Evolutionary conservation across 2,113 vertebrate genomes (phyloP), one percentile per base, ranked within the genome.

Genomic region (Trogon surrucura): DNA sequence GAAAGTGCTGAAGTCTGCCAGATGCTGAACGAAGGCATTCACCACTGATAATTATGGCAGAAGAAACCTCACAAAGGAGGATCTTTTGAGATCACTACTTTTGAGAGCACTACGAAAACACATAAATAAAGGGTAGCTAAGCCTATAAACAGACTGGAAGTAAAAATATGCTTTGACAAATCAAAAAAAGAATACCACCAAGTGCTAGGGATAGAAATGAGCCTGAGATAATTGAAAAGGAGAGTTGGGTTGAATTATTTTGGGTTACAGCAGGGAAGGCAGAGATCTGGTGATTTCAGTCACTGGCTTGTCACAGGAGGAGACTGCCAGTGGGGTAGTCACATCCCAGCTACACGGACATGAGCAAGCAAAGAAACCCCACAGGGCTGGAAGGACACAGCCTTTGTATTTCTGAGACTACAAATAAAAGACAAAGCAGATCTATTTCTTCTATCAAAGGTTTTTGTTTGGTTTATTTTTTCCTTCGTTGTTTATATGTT

Each of bases 111-210:
- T 57, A 23, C 16, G 30, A 91, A 85, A 73, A 65, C 78, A 87
- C 78, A 84, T 94, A 97, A 97, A 89, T 91, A 91, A 96, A 93
- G 94, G 85, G 93, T 80, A 94, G 87, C 89, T 77, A 69, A 95
- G 83, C 25, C 84, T 89, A 91, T 79, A 95, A 85, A 88, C 84
- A 94, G 74, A 50, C 50, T 47, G 75, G 78, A 91, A 51, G 61
- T 45, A 95, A 95, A 95, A 95, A 95, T 81, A 93, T 0, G 3
- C 45, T 94, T 41, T 45, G 50, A 89, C 19, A 69, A 41, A 41
- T 41, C 70, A 80, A 53, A 70, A 70, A 88, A 90, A 72, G 87
- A 79, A 94, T 74, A 88, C 92, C 92, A 92, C 88, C 66, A 54
- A 95, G 36, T 77, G 81, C 84, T 58, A 87, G 79, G 64, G 79